Base-by-base conservation (phyloP, 1,140 invertebrate species). In the Ylistrum balloti region DNA sequence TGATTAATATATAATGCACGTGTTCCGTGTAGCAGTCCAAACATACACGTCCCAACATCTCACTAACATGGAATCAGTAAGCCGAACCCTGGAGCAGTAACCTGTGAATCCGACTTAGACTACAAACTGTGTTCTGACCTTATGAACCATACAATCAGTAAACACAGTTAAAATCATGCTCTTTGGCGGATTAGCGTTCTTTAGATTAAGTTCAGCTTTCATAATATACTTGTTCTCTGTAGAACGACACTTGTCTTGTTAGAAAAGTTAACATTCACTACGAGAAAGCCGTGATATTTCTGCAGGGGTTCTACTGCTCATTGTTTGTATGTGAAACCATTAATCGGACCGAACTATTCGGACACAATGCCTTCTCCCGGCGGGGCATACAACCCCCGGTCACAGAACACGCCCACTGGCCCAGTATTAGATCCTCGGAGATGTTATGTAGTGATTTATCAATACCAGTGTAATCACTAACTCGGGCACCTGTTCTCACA, bases 201-300 rank as follows among this genome's bases (percentile, higher is more conserved):
- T 74, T 74, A 74, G 56, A 74, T 74, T 74, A 74, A 74, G 56
- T 74, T n/a, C 56, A 74, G 56, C 56, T 74, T 74, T 74, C 56
- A 74, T 74, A 74, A 74, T 74, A 74, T 74, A 74, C n/a, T 74
- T 74, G 56, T 74, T 74, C 56, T 74, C 22, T 74, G 15, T 9
- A n/a, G 56, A 74, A n/a, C 7, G n/a, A 74, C n/a, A 28, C 56
- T 74, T 28, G 56, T 28, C 56, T 74, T 28, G 56, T n/a, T 74
- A 28, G 56, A 9, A 74, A 74, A 74, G 56, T 74, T 28, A 74
- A n/a, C n/a, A 22, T 28, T 28, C 5, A 74, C 9, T 74, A 74
- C 56, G 56, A 74, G 56, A 74, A 74, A 74, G 56, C 56, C 56
- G 56, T 11, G 22, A 74, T 28, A 74, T 74, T 74, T 74, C 56